These are phyloP conservation scores for Pelobates fuscus DNA, from an alignment of 2,113 vertebrate species.

Conservation along the genomic window DNA sequence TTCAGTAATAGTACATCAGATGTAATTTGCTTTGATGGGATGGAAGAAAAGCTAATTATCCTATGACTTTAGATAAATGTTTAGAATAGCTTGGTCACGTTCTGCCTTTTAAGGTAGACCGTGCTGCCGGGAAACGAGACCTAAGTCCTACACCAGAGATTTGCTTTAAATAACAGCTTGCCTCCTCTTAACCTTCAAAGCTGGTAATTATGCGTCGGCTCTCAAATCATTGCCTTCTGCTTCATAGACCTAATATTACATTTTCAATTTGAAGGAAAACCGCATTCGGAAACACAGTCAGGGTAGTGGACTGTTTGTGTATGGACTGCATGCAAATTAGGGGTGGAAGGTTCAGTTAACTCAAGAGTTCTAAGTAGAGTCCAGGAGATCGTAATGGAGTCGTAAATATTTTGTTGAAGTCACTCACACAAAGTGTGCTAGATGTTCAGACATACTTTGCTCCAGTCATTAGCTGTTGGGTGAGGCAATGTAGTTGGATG, in stretches of 20 bases:
- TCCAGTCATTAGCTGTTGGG: no score
- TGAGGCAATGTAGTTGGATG: no score
- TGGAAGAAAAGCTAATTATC: background rate
- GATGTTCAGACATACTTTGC: no score
- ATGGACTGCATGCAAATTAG: background rate
- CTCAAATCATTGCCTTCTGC: background rate
- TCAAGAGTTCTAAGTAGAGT: no score
- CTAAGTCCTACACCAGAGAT: background rate
- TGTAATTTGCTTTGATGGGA: background rate
- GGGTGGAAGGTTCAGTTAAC: background rate
- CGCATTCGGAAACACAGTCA: background rate
- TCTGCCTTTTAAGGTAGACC: no score
- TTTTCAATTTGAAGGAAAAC: background rate
- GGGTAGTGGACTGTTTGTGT: background rate
- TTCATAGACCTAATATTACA: background rate
- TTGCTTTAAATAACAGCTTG: background rate
- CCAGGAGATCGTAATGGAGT: no score
- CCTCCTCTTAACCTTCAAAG: slow-evolving; percentile 1
- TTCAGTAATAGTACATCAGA: background rate
- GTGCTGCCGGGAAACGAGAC: background rate
- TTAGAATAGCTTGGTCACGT: no score
- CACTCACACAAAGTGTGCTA: no score
- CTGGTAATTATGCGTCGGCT: background rate
- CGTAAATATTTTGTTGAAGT: no score
- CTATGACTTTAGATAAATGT: no score